A percentile compares a stretch with the other conserved stretches of the same genome.
These are phyloP conservation scores for Cataglyphis rosenhaueri DNA, from an alignment of 2,888 invertebrate genomes.

Conservation along the genomic window DNA sequence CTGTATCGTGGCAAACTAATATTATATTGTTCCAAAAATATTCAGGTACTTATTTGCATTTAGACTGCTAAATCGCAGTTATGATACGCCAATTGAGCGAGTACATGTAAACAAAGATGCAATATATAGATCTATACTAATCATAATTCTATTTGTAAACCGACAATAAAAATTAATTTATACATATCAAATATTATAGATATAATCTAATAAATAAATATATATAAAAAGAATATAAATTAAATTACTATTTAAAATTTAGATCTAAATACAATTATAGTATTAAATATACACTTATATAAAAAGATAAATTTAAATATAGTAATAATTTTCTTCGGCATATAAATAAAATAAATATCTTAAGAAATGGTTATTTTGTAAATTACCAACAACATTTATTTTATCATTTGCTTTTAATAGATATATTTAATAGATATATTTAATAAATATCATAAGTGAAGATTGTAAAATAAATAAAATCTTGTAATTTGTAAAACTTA, in stretches of 20 bases:
- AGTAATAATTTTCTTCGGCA: neutral
- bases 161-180: neutral
- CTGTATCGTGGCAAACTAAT: neutral
- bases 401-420: neutral
- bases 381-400: neutral
- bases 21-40: slow-evolving; percentile 16
- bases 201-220: neutral
- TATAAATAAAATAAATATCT: neutral
- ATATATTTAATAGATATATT: neutral
- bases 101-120: neutral
- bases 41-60: neutral
- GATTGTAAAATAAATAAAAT: neutral
- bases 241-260: neutral
- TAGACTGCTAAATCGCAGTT: neutral
- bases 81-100: neutral
- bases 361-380: neutral
- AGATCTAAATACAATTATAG: neutral
- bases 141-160: neutral
- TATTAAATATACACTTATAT: neutral
- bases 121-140: neutral
- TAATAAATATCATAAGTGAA: neutral
- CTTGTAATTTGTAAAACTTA: slow-evolving; percentile 3
- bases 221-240: neutral
- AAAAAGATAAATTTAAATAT: neutral
- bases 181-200: slow-evolving; percentile 3